Base-by-base conservation (phyloP, 2,888 invertebrate genomes). In the Taphrorychus bicolor region DNA sequence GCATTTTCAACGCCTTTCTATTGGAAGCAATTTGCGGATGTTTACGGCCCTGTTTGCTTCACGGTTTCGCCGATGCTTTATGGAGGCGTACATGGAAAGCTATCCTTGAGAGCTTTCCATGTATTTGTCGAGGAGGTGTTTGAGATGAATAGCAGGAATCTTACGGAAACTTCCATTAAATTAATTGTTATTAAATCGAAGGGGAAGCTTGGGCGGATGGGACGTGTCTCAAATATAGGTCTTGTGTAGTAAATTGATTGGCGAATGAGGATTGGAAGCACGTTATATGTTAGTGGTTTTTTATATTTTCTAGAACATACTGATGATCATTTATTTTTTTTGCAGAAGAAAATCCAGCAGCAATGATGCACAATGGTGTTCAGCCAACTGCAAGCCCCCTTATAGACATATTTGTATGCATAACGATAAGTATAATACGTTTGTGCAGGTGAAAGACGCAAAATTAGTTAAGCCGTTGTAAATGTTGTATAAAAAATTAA, bases 321-420 rank as follows among this genome's bases (percentile, higher is more conserved):
- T 24, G 4, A 54, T 23, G 5, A 1, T 41, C 9, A 9, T 41
- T 56, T 59, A 22, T 51, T 52, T 24, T 24, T 72, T 49, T 66
- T 76, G 62, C 85, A 90, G 89, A 89, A 80, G 90, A 90, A 79
- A 89, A 89, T 42, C 89, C 89, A 69, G 90, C 90, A 11, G 90
- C 90, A 0, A 89, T 90, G 89, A 87, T 90, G 73, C 89, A 89
- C 72, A 88, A 88, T 18, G 89, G 88, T 87, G 77, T n/a, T n/a
- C n/a, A n/a, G n/a, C n/a, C n/a, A 32, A 7, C 3, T 32, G 32
- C 32, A 32, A 32, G 11, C 11, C 32, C 11, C 3, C 32, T 32
- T 32, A 32, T 9, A 7, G 32, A 7, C 3, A 32, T 32, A 9
- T 32, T 32, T 11, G n/a, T n/a, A n/a, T 32, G 32, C 11, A 9